Evolutionary conservation across 2,888 invertebrate genomes (phyloP).

Genomic region (Coleophora deauratella): DNA sequence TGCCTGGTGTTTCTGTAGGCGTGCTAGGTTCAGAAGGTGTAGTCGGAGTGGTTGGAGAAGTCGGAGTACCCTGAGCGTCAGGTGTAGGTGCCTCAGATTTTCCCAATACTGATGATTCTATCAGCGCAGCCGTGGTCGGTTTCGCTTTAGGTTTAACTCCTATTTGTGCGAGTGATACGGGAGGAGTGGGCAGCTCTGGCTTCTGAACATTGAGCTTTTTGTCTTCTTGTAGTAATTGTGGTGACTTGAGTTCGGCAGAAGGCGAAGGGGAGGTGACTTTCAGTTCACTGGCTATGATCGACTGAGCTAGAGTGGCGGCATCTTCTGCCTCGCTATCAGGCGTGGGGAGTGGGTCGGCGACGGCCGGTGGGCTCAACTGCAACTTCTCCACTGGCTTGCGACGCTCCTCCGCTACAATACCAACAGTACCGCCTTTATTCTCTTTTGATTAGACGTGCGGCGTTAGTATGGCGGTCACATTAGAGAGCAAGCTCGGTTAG

Average conservation of each 20-base stretch:
- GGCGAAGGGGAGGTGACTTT: slow-evolving; percentile 42
- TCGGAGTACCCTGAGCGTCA: slow-evolving; percentile 15
- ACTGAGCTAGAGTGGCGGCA: slow-evolving; percentile 59
- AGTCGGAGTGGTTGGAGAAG: slow-evolving; percentile 15
- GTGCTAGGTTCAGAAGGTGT: slow-evolving; percentile 17
- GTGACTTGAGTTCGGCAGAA: slow-evolving; percentile 26
- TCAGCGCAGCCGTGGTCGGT: slow-evolving; percentile 49
- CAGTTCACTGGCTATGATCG: slow-evolving; percentile 66
- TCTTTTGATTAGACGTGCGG: slow-evolving; percentile 62
- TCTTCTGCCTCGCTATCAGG: slow-evolving; percentile 70
- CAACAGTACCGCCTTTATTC: slow-evolving; percentile 65
- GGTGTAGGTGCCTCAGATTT: slow-evolving; percentile 19
- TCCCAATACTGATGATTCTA: slow-evolving; percentile 53
- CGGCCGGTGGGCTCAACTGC: slow-evolving; percentile 53
- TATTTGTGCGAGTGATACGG: slow-evolving; percentile 69
- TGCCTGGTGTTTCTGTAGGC: slow-evolving; percentile 41
- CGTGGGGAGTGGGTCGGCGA: slow-evolving; percentile 55
- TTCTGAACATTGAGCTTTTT: slow-evolving; percentile 46
- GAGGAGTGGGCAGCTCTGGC: slow-evolving; percentile 63
- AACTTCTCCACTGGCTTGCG: slow-evolving; percentile 61
- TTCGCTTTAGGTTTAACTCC: slow-evolving; percentile 58
- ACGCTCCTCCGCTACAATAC: slow-evolving; percentile 71
- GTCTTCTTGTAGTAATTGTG: slow-evolving; percentile 25
- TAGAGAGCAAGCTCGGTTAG: slow-evolving; percentile 75
- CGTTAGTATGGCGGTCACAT: slow-evolving; percentile 75